A percentile compares a stretch with the other conserved stretches of the same genome.
phyloP scores from a whole-genome alignment of 2,113 vertebrate species.

The Fukomys damarensis region DNA sequence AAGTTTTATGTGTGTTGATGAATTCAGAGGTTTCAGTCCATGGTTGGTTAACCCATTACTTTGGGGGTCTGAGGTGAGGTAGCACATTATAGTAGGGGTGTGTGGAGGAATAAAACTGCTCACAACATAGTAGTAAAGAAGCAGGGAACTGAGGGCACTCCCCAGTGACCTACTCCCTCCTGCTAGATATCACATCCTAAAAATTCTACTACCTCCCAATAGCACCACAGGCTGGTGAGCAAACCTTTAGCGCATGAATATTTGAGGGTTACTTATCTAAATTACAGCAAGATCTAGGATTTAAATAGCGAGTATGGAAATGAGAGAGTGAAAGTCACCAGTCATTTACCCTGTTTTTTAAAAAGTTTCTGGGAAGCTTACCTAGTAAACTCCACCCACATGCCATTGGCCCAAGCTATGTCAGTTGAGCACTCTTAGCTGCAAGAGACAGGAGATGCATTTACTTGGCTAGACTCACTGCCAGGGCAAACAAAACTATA shows the following conservation, averaged over 20 bases:
- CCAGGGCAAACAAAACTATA: slow-evolving; percentile 16
- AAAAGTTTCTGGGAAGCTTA: neutral
- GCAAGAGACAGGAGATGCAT: neutral
- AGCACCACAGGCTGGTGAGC: neutral
- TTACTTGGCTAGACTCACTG: neutral
- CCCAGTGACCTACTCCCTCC: neutral
- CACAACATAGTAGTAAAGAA: neutral
- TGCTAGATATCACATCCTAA: neutral
- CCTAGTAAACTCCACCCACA: neutral
- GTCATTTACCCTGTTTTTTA: neutral
- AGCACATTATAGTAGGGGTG: neutral
- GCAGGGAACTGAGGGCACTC: no score
- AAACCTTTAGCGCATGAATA: no score
- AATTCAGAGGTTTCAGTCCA: neutral
- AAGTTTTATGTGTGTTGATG: neutral
- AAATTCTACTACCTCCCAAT: neutral
- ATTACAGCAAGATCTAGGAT: neutral
- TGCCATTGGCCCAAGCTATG: no score
- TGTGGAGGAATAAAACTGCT: neutral
- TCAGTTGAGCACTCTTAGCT: neutral
- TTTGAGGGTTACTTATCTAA: neutral
- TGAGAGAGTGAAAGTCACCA: neutral
- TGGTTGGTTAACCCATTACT: neutral
- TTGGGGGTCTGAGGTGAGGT: neutral
- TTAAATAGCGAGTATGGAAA: neutral